Evolutionary conservation across 2,113 vertebrate genomes (phyloP).

Genomic region (Corydoras sp.): DNA sequence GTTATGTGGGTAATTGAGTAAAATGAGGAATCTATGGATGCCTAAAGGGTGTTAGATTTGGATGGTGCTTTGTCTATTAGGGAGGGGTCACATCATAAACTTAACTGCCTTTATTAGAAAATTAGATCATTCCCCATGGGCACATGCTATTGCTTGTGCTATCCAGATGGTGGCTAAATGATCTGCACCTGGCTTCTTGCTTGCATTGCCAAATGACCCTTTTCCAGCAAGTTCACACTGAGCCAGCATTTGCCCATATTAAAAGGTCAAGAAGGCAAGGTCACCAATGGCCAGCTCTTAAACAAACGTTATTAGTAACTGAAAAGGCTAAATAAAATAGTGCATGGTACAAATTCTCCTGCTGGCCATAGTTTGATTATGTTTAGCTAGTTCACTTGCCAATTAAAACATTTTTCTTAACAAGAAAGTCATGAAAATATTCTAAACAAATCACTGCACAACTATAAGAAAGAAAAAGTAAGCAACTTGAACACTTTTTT

Average conservation of each 20-base stretch:
- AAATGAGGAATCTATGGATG: slow-evolving; percentile 4
- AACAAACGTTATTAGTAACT: not conserved
- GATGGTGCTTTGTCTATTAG: not conserved
- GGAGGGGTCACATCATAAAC: slow-evolving; percentile 22
- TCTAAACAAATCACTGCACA: not conserved
- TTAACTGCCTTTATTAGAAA: slow-evolving; percentile 34
- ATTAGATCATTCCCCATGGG: slow-evolving; percentile 18
- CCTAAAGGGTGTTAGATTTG: slow-evolving; percentile 18
- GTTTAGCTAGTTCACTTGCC: too few relatives aligned
- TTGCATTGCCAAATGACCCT: slow-evolving; percentile 1
- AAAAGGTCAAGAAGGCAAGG: slow-evolving; percentile 1
- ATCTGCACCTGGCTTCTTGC: slow-evolving; percentile 15
- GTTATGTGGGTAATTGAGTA: not conserved
- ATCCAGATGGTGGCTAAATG: slow-evolving; percentile 21
- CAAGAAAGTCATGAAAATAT: not conserved
- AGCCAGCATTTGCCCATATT: not conserved
- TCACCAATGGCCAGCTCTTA: not conserved
- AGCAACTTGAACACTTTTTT: not conserved
- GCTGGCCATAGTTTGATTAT: too few relatives aligned
- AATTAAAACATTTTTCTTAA: too few relatives aligned
- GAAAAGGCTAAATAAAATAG: too few relatives aligned
- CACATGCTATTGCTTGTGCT: slow-evolving; percentile 10
- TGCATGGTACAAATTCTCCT: too few relatives aligned
- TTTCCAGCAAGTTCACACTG: slow-evolving; percentile 7
- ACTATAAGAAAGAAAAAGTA: not conserved